Evolutionary conservation across 1,140 invertebrate genomes (phyloP).

Genomic region (Apis laboriosa): DNA sequence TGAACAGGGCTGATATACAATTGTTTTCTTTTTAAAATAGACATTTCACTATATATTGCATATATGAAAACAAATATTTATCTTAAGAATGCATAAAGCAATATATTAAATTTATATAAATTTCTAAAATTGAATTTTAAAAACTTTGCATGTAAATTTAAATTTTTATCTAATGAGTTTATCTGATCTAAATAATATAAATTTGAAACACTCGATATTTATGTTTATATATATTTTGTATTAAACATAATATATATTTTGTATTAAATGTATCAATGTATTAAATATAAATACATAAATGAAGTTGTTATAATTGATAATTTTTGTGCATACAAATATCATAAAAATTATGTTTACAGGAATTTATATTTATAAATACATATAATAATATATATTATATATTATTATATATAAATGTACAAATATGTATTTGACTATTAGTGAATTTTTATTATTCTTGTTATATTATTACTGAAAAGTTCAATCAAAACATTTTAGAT

Average conservation of each 20-base stretch:
- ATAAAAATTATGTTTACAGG: background rate
- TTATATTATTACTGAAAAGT: background rate
- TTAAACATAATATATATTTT: no score
- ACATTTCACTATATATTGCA: background rate
- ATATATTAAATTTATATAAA: no score
- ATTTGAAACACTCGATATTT: no score
- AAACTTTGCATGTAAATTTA: no score
- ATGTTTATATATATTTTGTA: background rate
- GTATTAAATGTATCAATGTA: no score
- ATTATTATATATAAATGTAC: background rate
- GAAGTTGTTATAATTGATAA: background rate
- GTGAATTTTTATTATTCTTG: background rate
- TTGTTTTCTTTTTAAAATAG: conserved; percentile 9
- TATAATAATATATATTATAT: background rate
- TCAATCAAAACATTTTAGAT: background rate
- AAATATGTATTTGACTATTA: background rate
- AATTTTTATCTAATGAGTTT: no score
- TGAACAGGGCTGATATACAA: background rate
- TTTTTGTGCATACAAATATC: background rate
- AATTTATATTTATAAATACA: background rate
- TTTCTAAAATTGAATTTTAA: no score
- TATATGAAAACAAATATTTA: background rate
- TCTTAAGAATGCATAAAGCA: no score
- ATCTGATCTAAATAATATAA: no score
- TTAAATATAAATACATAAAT: background rate